phyloP scores from a whole-genome alignment of 2,888 invertebrate species.

The Gymnosoma rotundatum region DNA sequence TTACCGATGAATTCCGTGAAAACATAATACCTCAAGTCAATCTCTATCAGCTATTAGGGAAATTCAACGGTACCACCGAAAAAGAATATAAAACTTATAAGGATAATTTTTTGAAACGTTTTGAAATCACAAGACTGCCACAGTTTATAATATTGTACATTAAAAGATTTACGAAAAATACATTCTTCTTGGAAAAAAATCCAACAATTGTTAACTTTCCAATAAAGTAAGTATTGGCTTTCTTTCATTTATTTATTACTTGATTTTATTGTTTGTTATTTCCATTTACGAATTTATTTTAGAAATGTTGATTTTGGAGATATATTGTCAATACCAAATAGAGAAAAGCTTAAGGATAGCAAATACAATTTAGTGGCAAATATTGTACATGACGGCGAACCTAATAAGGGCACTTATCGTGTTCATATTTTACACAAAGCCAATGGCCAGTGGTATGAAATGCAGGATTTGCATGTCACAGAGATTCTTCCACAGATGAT shows the following conservation, averaged over 20 bases:
- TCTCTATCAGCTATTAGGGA: conserved; percentile 94
- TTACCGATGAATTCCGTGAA: conserved; percentile 98
- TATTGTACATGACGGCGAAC: conserved; percentile 99
- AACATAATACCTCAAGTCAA: conserved; percentile 99
- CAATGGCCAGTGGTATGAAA: conserved; percentile 93
- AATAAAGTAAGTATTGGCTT: conserved; percentile 90
- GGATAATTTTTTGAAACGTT: conserved; percentile 98
- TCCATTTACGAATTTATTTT: conserved; percentile 38
- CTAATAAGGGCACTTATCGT: conserved; percentile 95
- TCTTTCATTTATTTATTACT: conserved; percentile 83
- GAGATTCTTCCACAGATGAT: conserved; percentile 99
- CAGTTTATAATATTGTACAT: conserved; percentile 98
- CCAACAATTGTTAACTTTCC: conserved; percentile 99
- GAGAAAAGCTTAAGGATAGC: conserved; percentile 90
- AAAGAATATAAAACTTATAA: conserved; percentile 99
- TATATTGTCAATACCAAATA: conserved; percentile 92
- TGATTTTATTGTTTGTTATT: no score
- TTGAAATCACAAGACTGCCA: conserved; percentile 96
- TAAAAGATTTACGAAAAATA: conserved; percentile 99
- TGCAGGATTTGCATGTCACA: conserved; percentile 99
- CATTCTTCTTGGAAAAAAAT: conserved; percentile 99
- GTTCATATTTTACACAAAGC: conserved; percentile 96
- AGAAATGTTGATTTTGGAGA: conserved; percentile 99
- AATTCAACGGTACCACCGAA: conserved; percentile 97
- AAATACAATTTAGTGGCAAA: conserved; percentile 99